Evolutionary conservation across 2,888 invertebrate species (phyloP).

Genomic region (Lepidochitona cinerea): DNA sequence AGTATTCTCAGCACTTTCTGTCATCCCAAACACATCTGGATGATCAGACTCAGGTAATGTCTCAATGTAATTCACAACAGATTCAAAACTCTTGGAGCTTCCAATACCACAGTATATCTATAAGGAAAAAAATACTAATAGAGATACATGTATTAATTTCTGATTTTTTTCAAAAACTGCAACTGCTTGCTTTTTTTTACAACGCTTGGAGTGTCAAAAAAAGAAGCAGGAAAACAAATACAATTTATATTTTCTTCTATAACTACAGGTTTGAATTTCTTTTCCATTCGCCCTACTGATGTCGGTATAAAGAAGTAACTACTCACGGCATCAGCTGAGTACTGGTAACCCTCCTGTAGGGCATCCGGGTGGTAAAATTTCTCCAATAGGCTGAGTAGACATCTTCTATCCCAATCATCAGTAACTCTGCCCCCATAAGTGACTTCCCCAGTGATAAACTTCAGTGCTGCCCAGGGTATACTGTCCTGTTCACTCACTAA

Average conservation of each 20-base stretch:
- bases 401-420: conserved; percentile 69
- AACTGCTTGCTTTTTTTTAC: too few species aligned
- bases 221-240: too few species aligned
- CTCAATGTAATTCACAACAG: conserved; percentile 54
- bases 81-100: conserved; percentile 43
- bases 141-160: too few species aligned
- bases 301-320: too few species aligned
- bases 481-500: conserved; percentile 54
- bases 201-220: too few species aligned
- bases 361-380: conserved; percentile 64
- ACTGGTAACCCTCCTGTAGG: conserved; percentile 54
- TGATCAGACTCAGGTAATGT: conserved; percentile 62
- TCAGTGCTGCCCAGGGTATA: conserved; percentile 68
- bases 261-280: too few species aligned
- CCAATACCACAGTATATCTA: conserved; percentile 56
- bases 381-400: conserved; percentile 62
- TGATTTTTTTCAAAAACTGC: too few species aligned
- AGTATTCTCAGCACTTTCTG: conserved; percentile 67
- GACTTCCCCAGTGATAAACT: conserved; percentile 68
- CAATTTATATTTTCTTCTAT: too few species aligned
- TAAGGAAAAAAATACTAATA: too few species aligned
- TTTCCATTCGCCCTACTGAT: too few species aligned
- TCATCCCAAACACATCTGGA: conserved; percentile 70
- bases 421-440: conserved; percentile 70
- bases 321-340: conserved; percentile 59